A percentile compares a stretch with the other conserved stretches of the same genome.
phyloP scores from a whole-genome alignment of 2,113 vertebrate genomes.

The Gymnogyps californianus region DNA sequence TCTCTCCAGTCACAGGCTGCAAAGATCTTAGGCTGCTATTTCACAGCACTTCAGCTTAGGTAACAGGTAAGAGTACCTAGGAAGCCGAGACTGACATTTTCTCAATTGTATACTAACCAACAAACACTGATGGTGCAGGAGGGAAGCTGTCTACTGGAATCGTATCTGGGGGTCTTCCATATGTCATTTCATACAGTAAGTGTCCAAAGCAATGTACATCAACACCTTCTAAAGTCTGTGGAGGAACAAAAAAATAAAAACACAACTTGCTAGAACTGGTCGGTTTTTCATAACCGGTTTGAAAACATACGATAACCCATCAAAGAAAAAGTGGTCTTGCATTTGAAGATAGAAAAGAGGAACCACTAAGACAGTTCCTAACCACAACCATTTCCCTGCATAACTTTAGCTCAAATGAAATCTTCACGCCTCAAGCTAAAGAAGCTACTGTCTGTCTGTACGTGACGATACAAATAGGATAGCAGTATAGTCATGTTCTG shows the following conservation, averaged over 20 bases:
- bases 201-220: slow-evolving; percentile 94
- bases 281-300: not conserved
- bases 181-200: slow-evolving; percentile 95
- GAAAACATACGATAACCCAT: not conserved
- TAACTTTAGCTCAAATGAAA: not conserved
- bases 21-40: not conserved
- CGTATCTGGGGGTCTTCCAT: slow-evolving; percentile 84
- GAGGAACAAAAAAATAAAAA: not conserved
- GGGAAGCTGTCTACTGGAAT: slow-evolving; percentile 87
- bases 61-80: not conserved
- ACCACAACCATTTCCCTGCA: not conserved
- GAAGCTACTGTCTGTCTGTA: not conserved
- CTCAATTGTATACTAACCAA: slow-evolving; percentile 78
- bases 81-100: not conserved
- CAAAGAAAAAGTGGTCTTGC: not conserved
- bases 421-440: not conserved
- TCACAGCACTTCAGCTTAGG: not conserved
- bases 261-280: not conserved
- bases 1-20: not conserved
- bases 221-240: slow-evolving; percentile 87
- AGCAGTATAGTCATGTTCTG: not conserved
- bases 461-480: not conserved
- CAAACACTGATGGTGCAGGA: slow-evolving; percentile 77
- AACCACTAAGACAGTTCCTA: not conserved
- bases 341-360: not conserved